These are phyloP conservation scores for Coregonus clupeaformis DNA, from an alignment of 2,113 vertebrate genomes.

Conservation along the genomic window DNA sequence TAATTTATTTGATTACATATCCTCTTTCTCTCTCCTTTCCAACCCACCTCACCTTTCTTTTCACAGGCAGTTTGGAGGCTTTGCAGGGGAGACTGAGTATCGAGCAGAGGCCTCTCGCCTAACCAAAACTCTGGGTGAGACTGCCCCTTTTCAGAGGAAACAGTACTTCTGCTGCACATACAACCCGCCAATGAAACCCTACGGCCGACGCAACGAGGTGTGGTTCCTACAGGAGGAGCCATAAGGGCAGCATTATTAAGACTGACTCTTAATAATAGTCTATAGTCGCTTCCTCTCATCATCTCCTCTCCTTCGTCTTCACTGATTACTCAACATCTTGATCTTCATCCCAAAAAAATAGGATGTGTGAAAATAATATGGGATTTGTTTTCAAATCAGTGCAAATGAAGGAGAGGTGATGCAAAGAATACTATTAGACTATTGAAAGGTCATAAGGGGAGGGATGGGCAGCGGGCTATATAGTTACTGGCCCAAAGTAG, in stretches of 20 bases:
- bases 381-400: neutral
- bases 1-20: neutral
- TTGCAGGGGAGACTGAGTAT: conserved; percentile 84
- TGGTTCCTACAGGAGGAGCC: conserved; percentile 86
- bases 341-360: neutral
- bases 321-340: conserved; percentile 18
- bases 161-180: conserved; percentile 87
- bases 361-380: conserved; percentile 25
- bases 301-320: neutral
- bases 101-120: conserved; percentile 78
- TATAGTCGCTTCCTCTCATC: neutral
- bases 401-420: neutral
- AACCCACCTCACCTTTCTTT: neutral
- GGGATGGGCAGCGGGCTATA: no score
- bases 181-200: conserved; percentile 87
- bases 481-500: no score
- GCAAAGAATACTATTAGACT: no score
- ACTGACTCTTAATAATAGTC: neutral
- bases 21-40: neutral
- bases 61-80: conserved; percentile 88
- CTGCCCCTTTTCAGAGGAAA: conserved; percentile 77
- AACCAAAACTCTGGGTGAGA: conserved; percentile 78
- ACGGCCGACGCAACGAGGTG: conserved; percentile 86
- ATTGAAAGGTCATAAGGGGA: no score
- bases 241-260: conserved; percentile 33